Conservation (phyloP, 2,113 vertebrate species). For the Gallinago undulata region DNA sequence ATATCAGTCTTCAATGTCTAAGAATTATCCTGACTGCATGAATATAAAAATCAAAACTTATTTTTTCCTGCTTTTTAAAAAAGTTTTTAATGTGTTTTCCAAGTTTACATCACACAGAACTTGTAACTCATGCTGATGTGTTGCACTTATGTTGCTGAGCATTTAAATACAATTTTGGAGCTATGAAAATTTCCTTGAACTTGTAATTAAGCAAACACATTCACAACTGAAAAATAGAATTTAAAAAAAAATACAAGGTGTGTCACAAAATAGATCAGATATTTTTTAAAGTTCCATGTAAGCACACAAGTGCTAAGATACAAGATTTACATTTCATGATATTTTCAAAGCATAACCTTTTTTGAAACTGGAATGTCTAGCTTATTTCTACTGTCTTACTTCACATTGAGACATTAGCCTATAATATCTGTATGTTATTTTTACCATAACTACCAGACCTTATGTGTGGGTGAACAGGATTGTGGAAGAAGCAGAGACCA, state of each 20-base stretch:
- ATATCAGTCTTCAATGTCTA: background rate
- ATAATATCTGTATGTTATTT: background rate
- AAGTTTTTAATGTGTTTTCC: background rate
- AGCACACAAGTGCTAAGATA: fast-evolving
- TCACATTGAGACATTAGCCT: background rate
- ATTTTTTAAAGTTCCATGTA: background rate
- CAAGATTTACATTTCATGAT: background rate
- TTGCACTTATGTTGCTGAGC: background rate
- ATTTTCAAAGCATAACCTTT: background rate
- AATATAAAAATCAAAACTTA: background rate
- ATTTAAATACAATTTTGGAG: background rate
- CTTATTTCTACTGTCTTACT: background rate
- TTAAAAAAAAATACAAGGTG: background rate
- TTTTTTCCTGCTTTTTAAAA: background rate
- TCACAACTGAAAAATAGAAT: background rate
- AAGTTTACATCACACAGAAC: background rate
- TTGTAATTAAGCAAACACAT: background rate
- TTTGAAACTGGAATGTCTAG: background rate
- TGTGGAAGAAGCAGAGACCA: no score
- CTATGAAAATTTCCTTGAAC: background rate
- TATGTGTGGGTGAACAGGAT: no score
- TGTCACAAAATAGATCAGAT: background rate
- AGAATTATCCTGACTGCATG: background rate
- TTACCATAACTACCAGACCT: background rate
- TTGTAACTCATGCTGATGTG: background rate